Conservation (phyloP, 2,888 invertebrate genomes). For the Bombyx huttoni region DNA sequence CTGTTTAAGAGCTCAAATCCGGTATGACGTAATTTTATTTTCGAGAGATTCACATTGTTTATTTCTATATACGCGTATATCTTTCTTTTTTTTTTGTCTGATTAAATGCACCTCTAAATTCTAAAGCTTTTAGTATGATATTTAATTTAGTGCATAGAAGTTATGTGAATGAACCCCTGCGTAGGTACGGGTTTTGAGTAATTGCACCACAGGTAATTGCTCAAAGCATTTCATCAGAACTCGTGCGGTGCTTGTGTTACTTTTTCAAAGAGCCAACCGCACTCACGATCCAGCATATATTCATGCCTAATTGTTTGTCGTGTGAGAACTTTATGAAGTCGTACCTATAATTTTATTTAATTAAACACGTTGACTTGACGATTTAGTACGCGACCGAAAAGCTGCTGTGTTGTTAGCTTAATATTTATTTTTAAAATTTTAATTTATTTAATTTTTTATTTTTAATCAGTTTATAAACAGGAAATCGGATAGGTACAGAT, state of each 20-base stretch:
- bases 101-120: too few relatives aligned
- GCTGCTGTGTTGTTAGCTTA: neutral
- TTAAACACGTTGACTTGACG: neutral
- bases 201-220: slow-evolving; percentile 41
- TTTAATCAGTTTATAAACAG: too few relatives aligned
- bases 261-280: slow-evolving; percentile 26
- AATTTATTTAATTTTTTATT: too few relatives aligned
- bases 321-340: slow-evolving; percentile 26
- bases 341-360: slow-evolving; percentile 1
- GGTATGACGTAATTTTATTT: neutral
- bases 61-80: neutral
- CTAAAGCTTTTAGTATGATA: too few relatives aligned
- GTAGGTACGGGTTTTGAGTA: slow-evolving; percentile 22
- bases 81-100: too few relatives aligned
- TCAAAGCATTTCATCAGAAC: slow-evolving; percentile 27
- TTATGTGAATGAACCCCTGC: neutral
- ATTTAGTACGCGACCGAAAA: too few relatives aligned
- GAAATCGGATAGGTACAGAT: too few relatives aligned
- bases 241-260: slow-evolving; percentile 20
- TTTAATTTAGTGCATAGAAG: neutral
- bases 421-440: too few relatives aligned
- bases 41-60: neutral
- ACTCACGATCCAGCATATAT: slow-evolving; percentile 18
- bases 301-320: slow-evolving; percentile 10
- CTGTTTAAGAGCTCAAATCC: neutral